Evolutionary conservation across 2,888 invertebrate species (phyloP).

Genomic region (Iselma pallidipennis): DNA sequence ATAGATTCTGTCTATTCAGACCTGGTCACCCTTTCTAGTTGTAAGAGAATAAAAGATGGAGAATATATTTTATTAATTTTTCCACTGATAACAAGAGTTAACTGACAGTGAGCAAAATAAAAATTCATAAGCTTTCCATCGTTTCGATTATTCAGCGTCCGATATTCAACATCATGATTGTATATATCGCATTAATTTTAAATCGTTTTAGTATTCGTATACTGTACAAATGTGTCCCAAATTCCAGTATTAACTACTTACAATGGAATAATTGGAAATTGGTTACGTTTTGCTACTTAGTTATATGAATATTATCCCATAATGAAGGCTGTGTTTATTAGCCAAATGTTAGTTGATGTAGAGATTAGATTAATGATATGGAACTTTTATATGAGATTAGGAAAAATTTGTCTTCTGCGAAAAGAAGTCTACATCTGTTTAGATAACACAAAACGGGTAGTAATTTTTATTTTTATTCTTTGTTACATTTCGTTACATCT

Average conservation of each 20-base stretch:
- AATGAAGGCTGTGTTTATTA: conserved; percentile 44
- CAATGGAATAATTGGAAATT: too few species aligned
- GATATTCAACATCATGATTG: too few species aligned
- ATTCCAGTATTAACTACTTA: too few species aligned
- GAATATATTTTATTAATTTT: background rate
- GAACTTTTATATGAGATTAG: too few species aligned
- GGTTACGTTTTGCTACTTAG: background rate
- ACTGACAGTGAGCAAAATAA: background rate
- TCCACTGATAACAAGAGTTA: background rate
- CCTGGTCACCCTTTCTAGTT: background rate
- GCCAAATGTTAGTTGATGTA: conserved; percentile 34
- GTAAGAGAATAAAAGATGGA: background rate
- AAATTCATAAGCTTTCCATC: conserved; percentile 6
- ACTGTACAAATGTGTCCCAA: too few species aligned
- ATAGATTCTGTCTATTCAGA: background rate
- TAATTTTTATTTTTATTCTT: too few species aligned
- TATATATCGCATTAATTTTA: too few species aligned
- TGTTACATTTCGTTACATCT: background rate
- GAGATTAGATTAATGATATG: background rate
- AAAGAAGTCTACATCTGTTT: too few species aligned
- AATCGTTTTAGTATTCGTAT: too few species aligned
- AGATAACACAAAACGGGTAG: too few species aligned
- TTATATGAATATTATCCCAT: conserved; percentile 7
- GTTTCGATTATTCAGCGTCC: background rate
- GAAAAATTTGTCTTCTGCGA: too few species aligned